A percentile compares a stretch with the other conserved stretches of the same genome.
These are phyloP conservation scores for Lepilemur ruficaudatus DNA, from an alignment of 2,797 vertebrate genomes.

Conservation along the genomic window DNA sequence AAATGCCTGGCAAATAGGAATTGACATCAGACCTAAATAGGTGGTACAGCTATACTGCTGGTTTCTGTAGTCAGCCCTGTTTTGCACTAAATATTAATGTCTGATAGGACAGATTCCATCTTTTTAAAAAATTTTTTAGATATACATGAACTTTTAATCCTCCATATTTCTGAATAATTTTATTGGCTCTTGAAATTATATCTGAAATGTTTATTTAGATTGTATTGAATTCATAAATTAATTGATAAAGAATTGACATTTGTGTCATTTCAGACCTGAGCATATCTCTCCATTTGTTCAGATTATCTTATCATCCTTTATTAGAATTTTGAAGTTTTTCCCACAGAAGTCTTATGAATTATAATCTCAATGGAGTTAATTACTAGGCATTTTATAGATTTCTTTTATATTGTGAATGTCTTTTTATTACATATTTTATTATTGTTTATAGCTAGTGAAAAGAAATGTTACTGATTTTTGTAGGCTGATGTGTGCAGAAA, in stretches of 20 bases:
- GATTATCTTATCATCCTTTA: not conserved
- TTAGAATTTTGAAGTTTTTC: not conserved
- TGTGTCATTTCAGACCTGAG: not conserved
- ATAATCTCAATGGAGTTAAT: not conserved
- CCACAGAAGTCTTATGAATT: not conserved
- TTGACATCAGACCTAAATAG: not conserved
- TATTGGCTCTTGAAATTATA: not conserved
- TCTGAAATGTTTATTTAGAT: not conserved
- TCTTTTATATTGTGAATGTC: not conserved
- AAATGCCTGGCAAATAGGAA: not conserved
- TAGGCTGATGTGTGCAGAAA: not conserved
- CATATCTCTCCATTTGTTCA: not conserved
- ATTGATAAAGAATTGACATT: not conserved
- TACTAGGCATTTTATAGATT: not conserved
- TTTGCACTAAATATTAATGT: not conserved
- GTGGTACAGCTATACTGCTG: not conserved
- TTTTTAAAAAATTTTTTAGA: not conserved
- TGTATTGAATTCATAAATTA: not conserved
- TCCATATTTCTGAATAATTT: not conserved
- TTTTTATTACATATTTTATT: not conserved
- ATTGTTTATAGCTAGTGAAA: not conserved
- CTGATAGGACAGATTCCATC: not conserved
- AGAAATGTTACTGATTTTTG: not conserved
- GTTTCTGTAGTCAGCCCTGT: not conserved
- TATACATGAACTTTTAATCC: not conserved